These are phyloP conservation scores for Oophaga pumilio DNA, from an alignment of 2,113 vertebrate species.

Conservation along the genomic window DNA sequence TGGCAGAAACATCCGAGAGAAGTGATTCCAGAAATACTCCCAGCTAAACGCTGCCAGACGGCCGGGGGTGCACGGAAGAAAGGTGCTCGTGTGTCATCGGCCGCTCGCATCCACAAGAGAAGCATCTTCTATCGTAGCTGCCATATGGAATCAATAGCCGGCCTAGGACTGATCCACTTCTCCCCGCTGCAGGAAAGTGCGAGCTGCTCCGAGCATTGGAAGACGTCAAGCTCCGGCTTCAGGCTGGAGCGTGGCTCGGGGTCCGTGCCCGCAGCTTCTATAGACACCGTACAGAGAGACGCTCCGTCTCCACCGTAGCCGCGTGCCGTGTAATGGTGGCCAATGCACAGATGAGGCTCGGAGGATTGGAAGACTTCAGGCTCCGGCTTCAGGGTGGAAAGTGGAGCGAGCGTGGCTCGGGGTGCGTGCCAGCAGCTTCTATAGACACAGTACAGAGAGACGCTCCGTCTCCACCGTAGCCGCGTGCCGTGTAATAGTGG, in stretches of 20 bases:
- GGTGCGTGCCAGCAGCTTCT: too few species aligned
- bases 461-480: too few species aligned
- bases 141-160: conserved; percentile 62
- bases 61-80: conserved; percentile 40
- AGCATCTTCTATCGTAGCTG: conserved; percentile 51
- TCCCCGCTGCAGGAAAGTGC: conserved; percentile 30
- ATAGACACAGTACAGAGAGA: too few species aligned
- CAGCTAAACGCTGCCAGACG: conserved; percentile 61
- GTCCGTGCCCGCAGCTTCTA: too few species aligned
- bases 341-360: background rate
- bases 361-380: background rate
- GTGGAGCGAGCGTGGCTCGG: too few species aligned
- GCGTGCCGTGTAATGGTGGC: too few species aligned
- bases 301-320: too few species aligned
- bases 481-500: too few species aligned
- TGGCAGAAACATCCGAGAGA: conserved; percentile 64
- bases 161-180: background rate
- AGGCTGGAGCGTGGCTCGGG: too few species aligned
- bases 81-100: conserved; percentile 5
- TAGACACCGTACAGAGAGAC: too few species aligned
- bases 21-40: conserved; percentile 66
- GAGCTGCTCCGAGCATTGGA: background rate
- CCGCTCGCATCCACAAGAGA: background rate
- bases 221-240: background rate
- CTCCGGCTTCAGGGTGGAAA: background rate